Evolutionary conservation across 2,888 invertebrate species (phyloP), one percentile per base, ranked within the genome.

Genomic region (Tetragonula carbonaria): DNA sequence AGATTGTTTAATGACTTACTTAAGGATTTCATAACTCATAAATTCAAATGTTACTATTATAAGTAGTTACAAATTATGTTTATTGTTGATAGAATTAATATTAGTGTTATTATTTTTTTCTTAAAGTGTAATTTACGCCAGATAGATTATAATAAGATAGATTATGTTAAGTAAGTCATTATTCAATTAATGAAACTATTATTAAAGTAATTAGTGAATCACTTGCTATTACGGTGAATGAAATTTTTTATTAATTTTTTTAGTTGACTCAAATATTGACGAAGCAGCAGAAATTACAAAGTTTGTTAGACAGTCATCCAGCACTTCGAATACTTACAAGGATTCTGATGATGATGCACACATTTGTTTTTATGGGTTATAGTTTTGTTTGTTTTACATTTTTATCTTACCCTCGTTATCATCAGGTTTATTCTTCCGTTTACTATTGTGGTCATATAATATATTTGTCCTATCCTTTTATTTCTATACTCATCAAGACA

Each of bases 331-430:
- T 95, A 13, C 65, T 96, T 0, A 92, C 96, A 5, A 96, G 96
- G 93, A 89, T 96, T 0, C 57, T 97, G 6, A 94, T 97, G 0
- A 97, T 97, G 92, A 91, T 96, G 0, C 98, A 98, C 92, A 97
- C 98, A 0, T 96, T 97, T 66, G 95, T 97, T 14, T 97, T 97
- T 90, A 97, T 98, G 97, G 98, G 98, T 14, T 98, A 97, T 96
- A 97, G 97, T 90, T 94, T 98, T 66, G 95, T 96, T 16, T 97
- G 98, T 0, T 98, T 98, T 91, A 96, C 96, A 65, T 95, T 97
- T 5, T 96, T 98, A 84, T 96, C 96, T 6, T 97, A 96, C 88
- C 94, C 96, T 0, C 96, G 96, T 87, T 98, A 97, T 96, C 96
- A 96, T 94, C 93, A 93, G 0, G 96, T 97, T 0, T 97, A 96